Evolutionary conservation across 2,888 invertebrate species (phyloP).

Genomic region (Chloroclysta siterata): DNA sequence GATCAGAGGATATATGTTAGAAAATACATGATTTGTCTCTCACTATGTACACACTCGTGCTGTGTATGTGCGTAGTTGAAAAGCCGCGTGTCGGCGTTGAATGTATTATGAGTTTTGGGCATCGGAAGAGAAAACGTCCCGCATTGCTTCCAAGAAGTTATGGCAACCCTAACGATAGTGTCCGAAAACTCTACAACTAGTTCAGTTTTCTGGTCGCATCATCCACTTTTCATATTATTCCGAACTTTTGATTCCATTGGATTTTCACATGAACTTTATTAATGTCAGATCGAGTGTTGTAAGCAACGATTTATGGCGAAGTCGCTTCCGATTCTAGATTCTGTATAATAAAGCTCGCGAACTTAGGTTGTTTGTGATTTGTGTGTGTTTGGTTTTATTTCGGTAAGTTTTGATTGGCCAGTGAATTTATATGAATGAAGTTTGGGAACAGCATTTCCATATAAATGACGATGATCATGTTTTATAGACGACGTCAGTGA

Average conservation of each 20-base stretch:
- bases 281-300: constrained; percentile 29
- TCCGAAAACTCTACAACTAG: constrained; percentile 53
- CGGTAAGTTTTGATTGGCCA: constrained; percentile 12
- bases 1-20: too few species aligned
- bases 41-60: too few species aligned
- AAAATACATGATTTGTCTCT: too few species aligned
- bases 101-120: too few species aligned
- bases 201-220: constrained; percentile 34
- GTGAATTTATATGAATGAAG: constrained; percentile 7
- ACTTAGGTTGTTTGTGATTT: constrained; percentile 11
- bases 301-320: constrained; percentile 29
- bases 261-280: constrained; percentile 38
- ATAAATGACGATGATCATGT: constrained; percentile 19
- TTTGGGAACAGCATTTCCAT: constrained; percentile 10
- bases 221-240: constrained; percentile 43
- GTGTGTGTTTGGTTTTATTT: constrained; percentile 7
- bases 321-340: constrained; percentile 16
- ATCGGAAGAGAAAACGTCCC: too few species aligned
- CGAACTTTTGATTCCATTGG: constrained; percentile 38
- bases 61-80: too few species aligned
- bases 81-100: too few species aligned
- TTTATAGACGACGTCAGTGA: not conserved
- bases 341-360: constrained; percentile 6
- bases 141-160: too few species aligned
- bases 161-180: too few species aligned